Percentiles rank a stretch among this genome's conserved stretches.
These are phyloP conservation scores for Microtus richardsoni DNA, from an alignment of 2,113 vertebrate genomes.

Conservation along the genomic window DNA sequence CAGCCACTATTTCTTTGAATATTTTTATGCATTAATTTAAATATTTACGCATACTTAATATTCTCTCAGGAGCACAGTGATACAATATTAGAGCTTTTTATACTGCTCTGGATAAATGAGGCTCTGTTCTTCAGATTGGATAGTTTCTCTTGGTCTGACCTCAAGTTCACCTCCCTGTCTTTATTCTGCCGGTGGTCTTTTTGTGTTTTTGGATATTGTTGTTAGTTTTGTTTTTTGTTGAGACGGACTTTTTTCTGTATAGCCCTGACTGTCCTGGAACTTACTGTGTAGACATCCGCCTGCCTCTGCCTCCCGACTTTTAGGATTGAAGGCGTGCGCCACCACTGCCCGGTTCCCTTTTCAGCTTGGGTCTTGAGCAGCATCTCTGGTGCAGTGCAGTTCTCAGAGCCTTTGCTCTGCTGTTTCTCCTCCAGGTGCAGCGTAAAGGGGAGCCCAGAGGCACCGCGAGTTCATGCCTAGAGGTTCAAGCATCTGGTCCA, in stretches of 20 bases:
- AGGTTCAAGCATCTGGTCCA: not conserved
- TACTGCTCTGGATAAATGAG: not conserved
- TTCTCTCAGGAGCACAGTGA: not conserved
- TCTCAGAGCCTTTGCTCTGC: not conserved
- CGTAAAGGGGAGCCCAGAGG: not conserved
- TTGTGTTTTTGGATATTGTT: too few relatives aligned
- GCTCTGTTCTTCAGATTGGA: not conserved
- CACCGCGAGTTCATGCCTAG: not conserved
- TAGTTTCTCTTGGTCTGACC: not conserved
- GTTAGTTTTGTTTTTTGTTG: too few relatives aligned
- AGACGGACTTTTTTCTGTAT: too few relatives aligned
- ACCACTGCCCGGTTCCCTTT: too few relatives aligned
- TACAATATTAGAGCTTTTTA: not conserved
- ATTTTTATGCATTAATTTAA: not conserved
- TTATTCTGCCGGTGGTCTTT: not conserved
- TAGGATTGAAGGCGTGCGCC: too few relatives aligned
- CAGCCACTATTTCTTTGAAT: conserved; percentile 1
- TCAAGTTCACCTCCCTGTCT: not conserved
- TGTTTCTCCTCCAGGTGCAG: not conserved
- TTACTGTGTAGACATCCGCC: too few relatives aligned
- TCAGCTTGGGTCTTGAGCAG: not conserved
- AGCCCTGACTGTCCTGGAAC: too few relatives aligned
- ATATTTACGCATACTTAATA: not conserved
- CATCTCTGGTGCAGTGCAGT: not conserved
- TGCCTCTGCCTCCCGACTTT: too few relatives aligned